These are phyloP conservation scores for Crenuchus spilurus DNA, from an alignment of 2,797 vertebrate species.

Conservation along the genomic window DNA sequence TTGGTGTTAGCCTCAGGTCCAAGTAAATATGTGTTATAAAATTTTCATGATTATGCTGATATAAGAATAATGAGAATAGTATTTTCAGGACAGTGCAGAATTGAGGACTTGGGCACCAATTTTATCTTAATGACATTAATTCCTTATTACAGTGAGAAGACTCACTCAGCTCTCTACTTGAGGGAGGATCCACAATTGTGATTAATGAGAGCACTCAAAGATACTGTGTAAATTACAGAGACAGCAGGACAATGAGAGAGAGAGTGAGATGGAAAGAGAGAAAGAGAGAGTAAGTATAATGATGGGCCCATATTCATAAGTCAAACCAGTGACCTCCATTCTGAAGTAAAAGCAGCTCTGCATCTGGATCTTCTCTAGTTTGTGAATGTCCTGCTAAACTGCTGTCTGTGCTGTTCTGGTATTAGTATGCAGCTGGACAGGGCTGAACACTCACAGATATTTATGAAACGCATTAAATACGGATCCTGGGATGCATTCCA, in stretches of 20 bases:
- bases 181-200: conserved; percentile 64
- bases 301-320: conserved; percentile 38
- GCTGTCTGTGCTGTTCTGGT: conserved; percentile 3
- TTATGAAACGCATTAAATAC: conserved; percentile 57
- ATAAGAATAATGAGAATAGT: conserved; percentile 24
- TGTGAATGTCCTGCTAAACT: conserved; percentile 36
- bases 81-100: conserved; percentile 9
- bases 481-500: conserved; percentile 63
- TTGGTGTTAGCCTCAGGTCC: background rate
- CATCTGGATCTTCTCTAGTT: conserved; percentile 11
- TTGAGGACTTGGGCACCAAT: conserved; percentile 21
- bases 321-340: conserved; percentile 38
- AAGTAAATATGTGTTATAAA: conserved; percentile 17
- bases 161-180: conserved; percentile 35
- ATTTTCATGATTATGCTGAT: conserved; percentile 4
- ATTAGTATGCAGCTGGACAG: conserved; percentile 48
- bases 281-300: conserved; percentile 27
- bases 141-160: conserved; percentile 47
- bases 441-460: conserved; percentile 45
- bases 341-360: conserved; percentile 25
- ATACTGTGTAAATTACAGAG: conserved; percentile 44
- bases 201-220: conserved; percentile 72
- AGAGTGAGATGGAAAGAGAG: conserved; percentile 17
- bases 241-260: conserved; percentile 22
- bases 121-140: conserved; percentile 42